Conservation (phyloP, 2,888 invertebrate genomes). For the Ochropleura leucogaster region DNA sequence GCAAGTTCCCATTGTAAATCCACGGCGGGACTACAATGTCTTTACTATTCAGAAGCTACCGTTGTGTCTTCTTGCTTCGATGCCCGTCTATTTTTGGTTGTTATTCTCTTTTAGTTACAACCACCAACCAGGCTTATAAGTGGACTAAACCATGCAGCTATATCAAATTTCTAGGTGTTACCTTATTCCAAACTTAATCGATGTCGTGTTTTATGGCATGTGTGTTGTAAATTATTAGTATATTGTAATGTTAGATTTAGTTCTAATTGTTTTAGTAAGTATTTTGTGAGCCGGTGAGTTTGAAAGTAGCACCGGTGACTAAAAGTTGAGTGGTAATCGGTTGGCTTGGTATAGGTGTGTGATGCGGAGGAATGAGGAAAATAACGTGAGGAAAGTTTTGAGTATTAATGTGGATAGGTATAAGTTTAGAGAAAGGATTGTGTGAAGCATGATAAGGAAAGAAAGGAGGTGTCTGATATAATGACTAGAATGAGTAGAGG, state of each 20-base stretch:
- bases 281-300: background rate
- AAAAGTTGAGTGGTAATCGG: no score
- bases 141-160: background rate
- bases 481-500: no score
- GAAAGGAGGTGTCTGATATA: no score
- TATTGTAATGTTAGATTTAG: background rate
- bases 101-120: background rate
- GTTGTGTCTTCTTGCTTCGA: background rate
- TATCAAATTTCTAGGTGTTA: background rate
- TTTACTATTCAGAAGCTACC: no score
- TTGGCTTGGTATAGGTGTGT: no score
- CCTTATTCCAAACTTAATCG: background rate
- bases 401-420: no score
- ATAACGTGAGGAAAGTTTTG: no score
- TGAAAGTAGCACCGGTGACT: no score
- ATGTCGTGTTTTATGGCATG: background rate
- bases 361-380: no score
- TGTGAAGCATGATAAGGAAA: no score
- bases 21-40: no score
- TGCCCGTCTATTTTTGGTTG: background rate
- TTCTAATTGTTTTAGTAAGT: background rate
- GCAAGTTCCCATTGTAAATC: background rate
- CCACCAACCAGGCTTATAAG: background rate
- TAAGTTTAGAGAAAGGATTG: no score
- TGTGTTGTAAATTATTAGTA: background rate